phyloP scores from a whole-genome alignment of 1,140 invertebrate species.

The Drosophila nigromelanica region DNA sequence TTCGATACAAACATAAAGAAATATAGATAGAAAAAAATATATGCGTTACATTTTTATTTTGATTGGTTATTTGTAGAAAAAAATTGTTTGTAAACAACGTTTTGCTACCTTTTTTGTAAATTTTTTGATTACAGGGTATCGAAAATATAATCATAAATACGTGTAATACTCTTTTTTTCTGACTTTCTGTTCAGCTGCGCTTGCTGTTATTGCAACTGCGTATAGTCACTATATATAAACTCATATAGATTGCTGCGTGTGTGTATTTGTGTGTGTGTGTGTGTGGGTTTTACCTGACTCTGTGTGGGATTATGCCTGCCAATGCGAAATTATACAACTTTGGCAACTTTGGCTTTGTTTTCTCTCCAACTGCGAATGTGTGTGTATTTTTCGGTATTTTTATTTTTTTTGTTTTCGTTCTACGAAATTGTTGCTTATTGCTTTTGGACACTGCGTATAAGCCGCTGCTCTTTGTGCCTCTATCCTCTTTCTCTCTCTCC shows the following conservation, averaged over 20 bases:
- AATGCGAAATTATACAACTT: slow-evolving; percentile 82
- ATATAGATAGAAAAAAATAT: too few species aligned
- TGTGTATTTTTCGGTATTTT: slow-evolving; percentile 20
- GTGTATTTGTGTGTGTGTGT: slow-evolving; percentile 41
- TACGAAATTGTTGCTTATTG: slow-evolving; percentile 71
- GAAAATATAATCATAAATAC: slow-evolving; percentile 69
- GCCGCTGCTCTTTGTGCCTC: slow-evolving; percentile 14
- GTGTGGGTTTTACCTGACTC: slow-evolving; percentile 64
- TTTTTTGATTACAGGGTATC: slow-evolving; percentile 26
- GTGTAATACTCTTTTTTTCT: slow-evolving; percentile 31
- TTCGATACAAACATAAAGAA: too few species aligned
- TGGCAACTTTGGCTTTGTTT: slow-evolving; percentile 53
- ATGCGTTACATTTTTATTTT: too few species aligned
- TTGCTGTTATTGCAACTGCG: slow-evolving; percentile 40
- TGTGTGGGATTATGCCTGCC: slow-evolving; percentile 76
- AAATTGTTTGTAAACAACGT: too few species aligned
- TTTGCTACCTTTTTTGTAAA: neutral
- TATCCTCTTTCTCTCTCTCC: neutral
- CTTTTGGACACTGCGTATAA: slow-evolving; percentile 53
- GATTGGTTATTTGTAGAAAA: too few species aligned
- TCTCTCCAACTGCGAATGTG: slow-evolving; percentile 13
- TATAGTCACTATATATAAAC: slow-evolving; percentile 18
- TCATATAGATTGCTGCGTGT: slow-evolving; percentile 41
- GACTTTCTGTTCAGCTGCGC: slow-evolving; percentile 19
- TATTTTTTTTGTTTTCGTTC: slow-evolving; percentile 51